Conservation (phyloP, 2,797 vertebrate species). For the Sebastes umbrosus region DNA sequence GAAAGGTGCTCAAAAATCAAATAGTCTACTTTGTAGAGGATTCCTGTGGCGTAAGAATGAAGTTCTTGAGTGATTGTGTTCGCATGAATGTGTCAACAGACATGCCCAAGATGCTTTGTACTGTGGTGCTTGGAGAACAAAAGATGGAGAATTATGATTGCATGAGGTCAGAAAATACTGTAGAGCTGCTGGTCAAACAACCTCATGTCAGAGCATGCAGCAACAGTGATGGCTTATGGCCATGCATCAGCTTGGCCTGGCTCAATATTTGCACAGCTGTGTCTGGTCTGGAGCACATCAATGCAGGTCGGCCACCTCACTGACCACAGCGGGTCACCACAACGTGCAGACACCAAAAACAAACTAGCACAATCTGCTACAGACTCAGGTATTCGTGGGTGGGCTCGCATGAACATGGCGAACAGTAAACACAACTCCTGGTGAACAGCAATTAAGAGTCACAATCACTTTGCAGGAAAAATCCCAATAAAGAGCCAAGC, state of each 20-base stretch:
- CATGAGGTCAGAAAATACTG: slow-evolving; percentile 36
- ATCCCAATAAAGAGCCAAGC: neutral
- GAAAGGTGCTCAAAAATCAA: slow-evolving; percentile 13
- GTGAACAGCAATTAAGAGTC: neutral
- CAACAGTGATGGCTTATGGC: slow-evolving; percentile 53
- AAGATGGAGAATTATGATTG: slow-evolving; percentile 27
- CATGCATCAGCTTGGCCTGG: slow-evolving; percentile 60
- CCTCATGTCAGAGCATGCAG: slow-evolving; percentile 47
- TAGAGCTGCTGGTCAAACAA: slow-evolving; percentile 62
- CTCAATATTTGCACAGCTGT: slow-evolving; percentile 80
- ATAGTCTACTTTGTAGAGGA: neutral
- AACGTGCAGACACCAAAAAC: slow-evolving; percentile 29
- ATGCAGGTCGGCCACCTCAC: slow-evolving; percentile 52
- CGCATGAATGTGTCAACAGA: neutral
- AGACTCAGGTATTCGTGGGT: slow-evolving; percentile 27
- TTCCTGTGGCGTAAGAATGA: neutral
- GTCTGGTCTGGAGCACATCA: slow-evolving; percentile 65
- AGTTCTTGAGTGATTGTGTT: slow-evolving; percentile 11
- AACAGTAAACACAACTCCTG: neutral
- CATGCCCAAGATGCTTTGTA: neutral
- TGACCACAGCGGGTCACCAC: slow-evolving; percentile 51
- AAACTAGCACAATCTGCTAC: slow-evolving; percentile 44
- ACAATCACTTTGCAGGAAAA: neutral
- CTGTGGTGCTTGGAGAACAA: slow-evolving; percentile 19
- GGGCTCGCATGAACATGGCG: slow-evolving; percentile 27